These are phyloP conservation scores for Anolis apletophallus DNA, from an alignment of 2,797 vertebrate species.

Conservation along the genomic window DNA sequence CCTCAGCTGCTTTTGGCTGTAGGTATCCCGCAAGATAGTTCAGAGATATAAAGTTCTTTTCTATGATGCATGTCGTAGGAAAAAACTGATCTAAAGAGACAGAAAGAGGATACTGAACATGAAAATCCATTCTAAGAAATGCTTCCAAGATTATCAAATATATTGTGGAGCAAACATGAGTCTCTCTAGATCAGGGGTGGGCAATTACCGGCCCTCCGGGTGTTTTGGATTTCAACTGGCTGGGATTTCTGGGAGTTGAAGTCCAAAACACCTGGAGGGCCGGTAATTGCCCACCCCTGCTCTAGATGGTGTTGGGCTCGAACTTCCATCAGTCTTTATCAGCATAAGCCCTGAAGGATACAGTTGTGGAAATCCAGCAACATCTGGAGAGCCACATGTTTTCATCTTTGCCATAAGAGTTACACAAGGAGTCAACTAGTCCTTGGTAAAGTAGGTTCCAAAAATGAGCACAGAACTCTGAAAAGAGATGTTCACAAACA, in stretches of 20 bases:
- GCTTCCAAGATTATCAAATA: not conserved
- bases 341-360: not conserved
- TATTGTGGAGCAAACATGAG: not conserved
- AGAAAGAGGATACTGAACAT: not conserved
- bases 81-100: constrained; percentile 86
- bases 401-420: not conserved
- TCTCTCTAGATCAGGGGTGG: too few species aligned
- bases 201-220: too few species aligned
- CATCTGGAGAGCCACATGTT: not conserved
- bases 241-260: too few species aligned
- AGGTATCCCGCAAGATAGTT: constrained; percentile 97
- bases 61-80: constrained; percentile 89
- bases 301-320: not conserved
- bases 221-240: too few species aligned
- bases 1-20: constrained; percentile 87
- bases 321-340: not conserved
- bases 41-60: constrained; percentile 93
- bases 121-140: not conserved
- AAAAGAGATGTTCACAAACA: not conserved
- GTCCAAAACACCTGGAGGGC: too few species aligned
- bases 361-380: not conserved
- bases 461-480: not conserved
- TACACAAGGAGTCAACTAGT: not conserved
- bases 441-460: not conserved
- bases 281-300: too few species aligned